Evolutionary conservation across 1,140 invertebrate species (phyloP), one percentile per base, ranked within the genome.

Genomic region (Atta colombica): DNA sequence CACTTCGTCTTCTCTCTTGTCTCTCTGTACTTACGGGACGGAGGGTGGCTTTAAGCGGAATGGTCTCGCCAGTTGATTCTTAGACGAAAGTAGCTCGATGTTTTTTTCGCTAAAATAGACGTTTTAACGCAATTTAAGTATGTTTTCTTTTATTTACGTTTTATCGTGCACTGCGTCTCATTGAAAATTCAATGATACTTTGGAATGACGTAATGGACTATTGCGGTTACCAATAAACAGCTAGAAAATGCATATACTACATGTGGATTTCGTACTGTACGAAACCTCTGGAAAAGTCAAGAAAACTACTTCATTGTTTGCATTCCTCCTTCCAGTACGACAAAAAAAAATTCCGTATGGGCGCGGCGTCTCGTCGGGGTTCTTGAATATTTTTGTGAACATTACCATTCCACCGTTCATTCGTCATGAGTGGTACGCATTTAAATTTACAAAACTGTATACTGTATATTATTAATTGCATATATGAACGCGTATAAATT

Each of bases 1-100:
- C 91, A 89, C 90, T 91, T 90, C 87, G 88, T 90, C 89, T 90
- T 90, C 90, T 88, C 91, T 93, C 86, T 77, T 55, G 80, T 87
- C 89, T 91, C 90, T 91, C 90, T 91, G 80, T 91, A 91, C 81
- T 91, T 91, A 91, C 31, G 78, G 74, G 77, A 60, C 60, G 28
- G 63, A 89, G 90, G 77, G 88, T 91, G 85, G 87, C 88, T 82
- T 91, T 88, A 85, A 87, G 86, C 90, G 82, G 74, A 21, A 72
- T 51, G 49, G 49, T 25, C 87, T 84, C 90, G 61, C 87, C 82
- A 89, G 87, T 87, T 88, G 89, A 80, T 88, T 78, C 88, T 85
- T 72, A 63, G 63, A 65, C 69, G 39, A 60, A 60, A 75, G 88
- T 21, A 63, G 61, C 69, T 66, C 39, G 55, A 89, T 89, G 85